Evolutionary conservation across 2,888 invertebrate species (phyloP), one percentile per base, ranked within the genome.

Genomic region (Watsonalla binaria): DNA sequence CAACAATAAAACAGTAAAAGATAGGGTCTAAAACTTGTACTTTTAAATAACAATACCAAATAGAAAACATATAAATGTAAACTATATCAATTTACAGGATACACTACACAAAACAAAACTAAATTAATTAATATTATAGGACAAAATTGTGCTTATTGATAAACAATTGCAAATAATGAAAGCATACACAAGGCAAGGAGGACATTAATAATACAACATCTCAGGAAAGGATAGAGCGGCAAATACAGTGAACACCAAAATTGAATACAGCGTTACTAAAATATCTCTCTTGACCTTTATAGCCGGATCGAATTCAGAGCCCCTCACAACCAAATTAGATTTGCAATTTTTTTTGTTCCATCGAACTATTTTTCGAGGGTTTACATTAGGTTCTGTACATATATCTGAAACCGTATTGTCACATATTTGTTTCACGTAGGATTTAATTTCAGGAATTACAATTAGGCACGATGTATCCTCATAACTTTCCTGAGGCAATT

Each of bases 171-270:
- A 24, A 24, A 24, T 24, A 2, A 24, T 2, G 42, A 42, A 42
- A 42, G 9, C 42, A 11, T 5, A 42, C 11, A 42, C 42, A 8
- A 37, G 37, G 37, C 0, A 37, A 42, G 4, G 11, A 42, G 5
- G 5, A 42, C 11, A 5, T 42, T 42, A 49, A 11, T 52, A 56
- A 47, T 62, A 65, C 59, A 79, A 58, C 50, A 82, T 57, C 57
- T 80, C 82, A 2, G 89, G 86, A 61, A 88, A 80, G 0, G 89
- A 84, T 53, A 90, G 70, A 15, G 89, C 89, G 51, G 86, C 86
- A 60, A 90, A 90, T 0, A 90, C 80, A 51, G 86, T 87, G 15
- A 90, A 70, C 34, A 88, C 86, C 53, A 90, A 70, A 64, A 90
- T 74, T 5, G 89, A 89, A 69, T 90, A 90, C 50, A 90, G 65